A percentile compares a stretch with the other conserved stretches of the same genome.
phyloP scores from a whole-genome alignment of 2,888 invertebrate species.

The Sarcophaga carnaria region DNA sequence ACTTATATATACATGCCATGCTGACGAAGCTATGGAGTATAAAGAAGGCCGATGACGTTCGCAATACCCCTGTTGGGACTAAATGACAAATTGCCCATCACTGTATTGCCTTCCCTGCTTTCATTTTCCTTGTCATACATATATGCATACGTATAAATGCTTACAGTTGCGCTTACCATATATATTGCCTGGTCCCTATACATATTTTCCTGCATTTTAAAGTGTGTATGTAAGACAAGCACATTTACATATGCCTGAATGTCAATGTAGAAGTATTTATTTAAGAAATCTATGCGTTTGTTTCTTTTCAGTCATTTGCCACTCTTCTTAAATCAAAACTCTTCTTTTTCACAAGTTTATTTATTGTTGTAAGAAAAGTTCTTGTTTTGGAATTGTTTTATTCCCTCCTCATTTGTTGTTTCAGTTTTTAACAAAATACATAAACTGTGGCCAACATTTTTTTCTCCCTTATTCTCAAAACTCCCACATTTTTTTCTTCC shows the following conservation, averaged over 20 bases:
- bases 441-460: too few relatives aligned
- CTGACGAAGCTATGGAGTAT: not conserved
- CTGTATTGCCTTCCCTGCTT: not conserved
- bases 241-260: not conserved
- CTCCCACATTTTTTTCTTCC: too few relatives aligned
- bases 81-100: conserved; percentile 7
- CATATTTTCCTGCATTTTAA: not conserved
- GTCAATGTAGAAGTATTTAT: not conserved
- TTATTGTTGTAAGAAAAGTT: conserved; percentile 31
- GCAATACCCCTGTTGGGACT: not conserved
- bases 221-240: not conserved
- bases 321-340: conserved; percentile 28
- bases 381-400: not conserved
- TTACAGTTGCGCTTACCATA: not conserved
- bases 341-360: conserved; percentile 29
- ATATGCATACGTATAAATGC: not conserved
- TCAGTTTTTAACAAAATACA: not conserved
- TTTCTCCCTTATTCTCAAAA: too few relatives aligned
- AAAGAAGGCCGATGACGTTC: conserved; percentile 1
- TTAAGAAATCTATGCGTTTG: not conserved
- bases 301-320: not conserved
- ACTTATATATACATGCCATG: too few relatives aligned
- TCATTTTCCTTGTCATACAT: not conserved
- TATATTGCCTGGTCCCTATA: not conserved
- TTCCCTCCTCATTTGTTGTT: not conserved